Conservation (phyloP, 2,113 vertebrate species). For the Mohoua ochrocephala region DNA sequence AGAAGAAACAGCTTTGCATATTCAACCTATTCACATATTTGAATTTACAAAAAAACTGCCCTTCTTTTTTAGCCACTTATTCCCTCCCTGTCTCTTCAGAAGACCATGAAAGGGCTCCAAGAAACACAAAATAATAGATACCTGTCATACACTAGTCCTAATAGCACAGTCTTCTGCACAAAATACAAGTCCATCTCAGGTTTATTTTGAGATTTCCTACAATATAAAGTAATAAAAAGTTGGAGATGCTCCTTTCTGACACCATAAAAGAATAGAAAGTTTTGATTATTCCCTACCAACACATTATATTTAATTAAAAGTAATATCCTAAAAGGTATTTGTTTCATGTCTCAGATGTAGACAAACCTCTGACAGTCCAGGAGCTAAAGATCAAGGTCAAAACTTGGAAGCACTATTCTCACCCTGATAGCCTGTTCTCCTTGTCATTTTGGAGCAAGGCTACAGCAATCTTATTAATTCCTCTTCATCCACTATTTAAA, state of each 20-base stretch:
- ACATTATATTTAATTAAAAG: background rate
- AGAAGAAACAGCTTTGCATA: background rate
- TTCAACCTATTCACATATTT: background rate
- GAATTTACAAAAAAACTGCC: background rate
- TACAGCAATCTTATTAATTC: background rate
- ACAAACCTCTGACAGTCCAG: background rate
- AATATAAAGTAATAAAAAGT: background rate
- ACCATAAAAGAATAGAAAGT: background rate
- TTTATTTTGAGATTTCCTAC: background rate
- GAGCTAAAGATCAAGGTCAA: background rate
- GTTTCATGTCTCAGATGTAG: background rate
- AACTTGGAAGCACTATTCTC: background rate
- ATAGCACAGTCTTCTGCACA: background rate
- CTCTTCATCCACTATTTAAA: background rate
- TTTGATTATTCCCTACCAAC: background rate
- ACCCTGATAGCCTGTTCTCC: background rate
- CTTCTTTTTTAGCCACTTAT: background rate
- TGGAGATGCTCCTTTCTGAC: background rate
- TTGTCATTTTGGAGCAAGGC: background rate
- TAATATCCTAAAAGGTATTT: background rate
- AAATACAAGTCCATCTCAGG: background rate
- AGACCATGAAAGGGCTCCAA: background rate
- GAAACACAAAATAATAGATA: background rate
- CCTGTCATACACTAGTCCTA: accelerated
- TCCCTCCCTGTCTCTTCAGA: background rate